Percentiles rank a stretch among this genome's conserved stretches.
Evolutionary conservation across 2,113 vertebrate species (phyloP).

Genomic region (Hipposideros armiger): DNA sequence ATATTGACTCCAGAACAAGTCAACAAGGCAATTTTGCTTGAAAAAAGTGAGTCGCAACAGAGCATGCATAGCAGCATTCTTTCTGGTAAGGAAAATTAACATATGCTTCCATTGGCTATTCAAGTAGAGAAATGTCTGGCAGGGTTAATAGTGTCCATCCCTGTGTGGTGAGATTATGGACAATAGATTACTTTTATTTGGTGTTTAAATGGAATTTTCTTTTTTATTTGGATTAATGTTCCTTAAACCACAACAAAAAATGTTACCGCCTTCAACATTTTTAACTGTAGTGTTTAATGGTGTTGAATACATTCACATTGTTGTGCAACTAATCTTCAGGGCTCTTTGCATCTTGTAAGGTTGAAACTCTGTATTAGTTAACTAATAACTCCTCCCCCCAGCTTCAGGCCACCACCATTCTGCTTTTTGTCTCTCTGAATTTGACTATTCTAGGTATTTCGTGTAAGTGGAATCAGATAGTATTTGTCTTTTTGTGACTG

Average conservation of each 20-base stretch:
- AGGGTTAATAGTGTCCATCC: not conserved
- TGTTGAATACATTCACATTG: not conserved
- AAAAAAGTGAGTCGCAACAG: not conserved
- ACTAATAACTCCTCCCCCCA: not conserved
- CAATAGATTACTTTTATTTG: not conserved
- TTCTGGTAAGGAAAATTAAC: conserved; percentile 9
- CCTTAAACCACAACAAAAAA: not conserved
- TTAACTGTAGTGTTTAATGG: not conserved
- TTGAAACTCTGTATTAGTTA: not conserved
- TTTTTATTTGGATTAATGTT: conserved; percentile 4
- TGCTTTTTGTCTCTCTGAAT: not conserved
- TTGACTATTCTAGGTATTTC: not conserved
- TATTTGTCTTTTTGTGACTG: not conserved
- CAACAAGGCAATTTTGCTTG: not conserved
- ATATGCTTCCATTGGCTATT: not conserved
- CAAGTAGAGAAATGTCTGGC: not conserved
- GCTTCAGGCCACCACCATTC: not conserved
- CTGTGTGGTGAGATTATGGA: not conserved
- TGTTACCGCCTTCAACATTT: not conserved
- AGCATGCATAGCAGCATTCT: not conserved
- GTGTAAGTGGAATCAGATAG: not conserved
- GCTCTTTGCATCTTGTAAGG: not conserved
- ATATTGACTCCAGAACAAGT: conserved; percentile 5
- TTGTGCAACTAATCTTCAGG: not conserved
- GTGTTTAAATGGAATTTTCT: not conserved